A percentile compares a stretch with the other conserved stretches of the same genome.
These are phyloP conservation scores for Helogale parvula DNA, from an alignment of 2,113 vertebrate genomes.

Conservation along the genomic window DNA sequence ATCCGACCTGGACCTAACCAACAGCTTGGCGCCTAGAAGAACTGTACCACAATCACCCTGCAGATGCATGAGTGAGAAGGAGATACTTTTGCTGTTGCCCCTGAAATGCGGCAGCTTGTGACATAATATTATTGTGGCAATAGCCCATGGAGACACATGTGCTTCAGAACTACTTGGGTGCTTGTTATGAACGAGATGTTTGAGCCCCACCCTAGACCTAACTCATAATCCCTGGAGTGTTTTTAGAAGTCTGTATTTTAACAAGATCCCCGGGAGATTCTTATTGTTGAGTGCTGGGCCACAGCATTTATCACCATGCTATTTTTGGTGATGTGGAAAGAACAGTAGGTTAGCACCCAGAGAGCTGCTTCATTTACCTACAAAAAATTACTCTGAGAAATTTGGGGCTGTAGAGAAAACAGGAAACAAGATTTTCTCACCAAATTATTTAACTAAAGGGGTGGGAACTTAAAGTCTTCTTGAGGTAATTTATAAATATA, in stretches of 20 bases:
- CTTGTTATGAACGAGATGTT: background rate
- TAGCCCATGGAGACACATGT: background rate
- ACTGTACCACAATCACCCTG: background rate
- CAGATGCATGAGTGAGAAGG: background rate
- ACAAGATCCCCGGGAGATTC: background rate
- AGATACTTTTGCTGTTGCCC: background rate
- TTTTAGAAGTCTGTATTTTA: slow-evolving; percentile 5
- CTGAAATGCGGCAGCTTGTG: background rate
- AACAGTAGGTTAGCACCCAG: slow-evolving; percentile 12
- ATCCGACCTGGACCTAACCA: background rate
- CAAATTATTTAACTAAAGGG: slow-evolving; percentile 13
- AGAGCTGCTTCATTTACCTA: background rate
- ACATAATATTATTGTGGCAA: background rate
- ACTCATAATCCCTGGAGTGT: background rate
- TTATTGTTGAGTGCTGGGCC: background rate
- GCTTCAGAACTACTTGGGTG: background rate
- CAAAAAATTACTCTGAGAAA: background rate
- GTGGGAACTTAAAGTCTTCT: slow-evolving; percentile 6
- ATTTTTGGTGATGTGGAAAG: slow-evolving; percentile 11
- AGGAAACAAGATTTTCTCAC: slow-evolving; percentile 45
- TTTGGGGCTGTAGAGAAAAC: background rate
- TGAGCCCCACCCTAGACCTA: background rate
- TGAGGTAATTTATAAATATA: slow-evolving; percentile 40
- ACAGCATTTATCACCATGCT: background rate
- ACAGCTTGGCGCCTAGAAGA: background rate